These are phyloP conservation scores for Notothenia rossii DNA, from an alignment of 2,113 vertebrate species.

Conservation along the genomic window DNA sequence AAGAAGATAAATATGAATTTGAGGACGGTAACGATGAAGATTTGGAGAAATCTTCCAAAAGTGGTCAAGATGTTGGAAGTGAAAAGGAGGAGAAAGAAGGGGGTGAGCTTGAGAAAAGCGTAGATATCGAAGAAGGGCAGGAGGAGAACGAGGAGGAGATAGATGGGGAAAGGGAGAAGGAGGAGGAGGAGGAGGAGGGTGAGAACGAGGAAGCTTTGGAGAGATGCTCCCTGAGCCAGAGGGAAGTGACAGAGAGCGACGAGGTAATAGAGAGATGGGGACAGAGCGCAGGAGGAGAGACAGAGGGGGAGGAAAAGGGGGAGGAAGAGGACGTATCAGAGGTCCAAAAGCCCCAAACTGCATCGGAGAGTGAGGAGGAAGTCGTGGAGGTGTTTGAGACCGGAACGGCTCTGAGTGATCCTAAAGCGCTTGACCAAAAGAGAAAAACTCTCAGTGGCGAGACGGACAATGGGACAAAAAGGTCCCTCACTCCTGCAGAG, in stretches of 20 bases:
- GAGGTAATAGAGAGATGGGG: slow-evolving; percentile 49
- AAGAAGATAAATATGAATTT: not conserved
- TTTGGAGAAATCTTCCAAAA: slow-evolving; percentile 25
- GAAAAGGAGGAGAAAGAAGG: slow-evolving; percentile 5
- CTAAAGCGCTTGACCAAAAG: not conserved
- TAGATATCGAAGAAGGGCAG: slow-evolving; percentile 3
- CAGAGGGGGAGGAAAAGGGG: slow-evolving; percentile 15
- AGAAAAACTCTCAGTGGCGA: slow-evolving; percentile 14
- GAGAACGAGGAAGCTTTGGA: slow-evolving; percentile 54
- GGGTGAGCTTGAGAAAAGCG: slow-evolving; percentile 26
- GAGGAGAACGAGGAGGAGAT: slow-evolving; percentile 10
- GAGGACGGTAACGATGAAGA: slow-evolving; percentile 38
- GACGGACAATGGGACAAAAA: slow-evolving; percentile 38
- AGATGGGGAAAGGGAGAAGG: slow-evolving; percentile 10
- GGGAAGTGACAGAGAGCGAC: slow-evolving; percentile 25
- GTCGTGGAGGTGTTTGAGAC: slow-evolving; percentile 39
- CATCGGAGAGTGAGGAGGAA: slow-evolving; percentile 50
- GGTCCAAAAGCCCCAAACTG: not conserved
- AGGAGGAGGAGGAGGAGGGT: slow-evolving; percentile 29
- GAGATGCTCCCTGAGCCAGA: slow-evolving; percentile 64
- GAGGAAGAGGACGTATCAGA: slow-evolving; percentile 33
- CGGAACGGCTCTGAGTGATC: slow-evolving; percentile 3
- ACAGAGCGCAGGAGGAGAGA: slow-evolving; percentile 37
- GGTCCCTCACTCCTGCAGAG: slow-evolving; percentile 61
- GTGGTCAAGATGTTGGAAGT: slow-evolving; percentile 18